These are phyloP conservation scores for Melikaiella ostensackeni DNA, from an alignment of 2,888 invertebrate genomes.

Conservation along the genomic window DNA sequence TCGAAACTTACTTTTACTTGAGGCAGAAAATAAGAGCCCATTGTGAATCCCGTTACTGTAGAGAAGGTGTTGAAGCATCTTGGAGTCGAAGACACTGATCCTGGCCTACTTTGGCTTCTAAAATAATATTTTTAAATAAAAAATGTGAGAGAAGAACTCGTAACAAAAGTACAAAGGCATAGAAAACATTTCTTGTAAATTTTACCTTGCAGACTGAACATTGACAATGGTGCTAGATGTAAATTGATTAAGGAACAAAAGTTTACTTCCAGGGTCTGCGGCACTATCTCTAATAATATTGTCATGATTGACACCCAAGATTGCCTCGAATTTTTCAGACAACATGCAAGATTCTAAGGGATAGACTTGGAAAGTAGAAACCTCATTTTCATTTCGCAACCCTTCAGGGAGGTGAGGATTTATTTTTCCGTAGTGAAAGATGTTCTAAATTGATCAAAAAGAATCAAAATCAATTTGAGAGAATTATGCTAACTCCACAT, in stretches of 20 bases:
- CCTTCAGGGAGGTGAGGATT: conserved; percentile 66
- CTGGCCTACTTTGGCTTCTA: conserved; percentile 42
- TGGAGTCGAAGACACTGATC: conserved; percentile 44
- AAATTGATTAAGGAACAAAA: conserved; percentile 57
- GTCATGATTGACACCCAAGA: conserved; percentile 57
- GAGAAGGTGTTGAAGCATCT: conserved; percentile 42
- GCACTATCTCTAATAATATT: conserved; percentile 47
- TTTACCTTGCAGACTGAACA: conserved; percentile 57
- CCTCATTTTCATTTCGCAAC: conserved; percentile 45
- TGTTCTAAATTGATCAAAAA: conserved; percentile 57
- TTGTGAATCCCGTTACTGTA: conserved; percentile 44
- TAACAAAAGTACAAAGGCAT: conserved; percentile 7
- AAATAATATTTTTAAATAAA: not conserved
- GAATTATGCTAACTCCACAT: not conserved
- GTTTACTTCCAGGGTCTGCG: conserved; percentile 54
- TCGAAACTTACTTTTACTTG: conserved; percentile 53
- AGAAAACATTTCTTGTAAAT: not conserved
- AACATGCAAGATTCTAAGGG: conserved; percentile 67
- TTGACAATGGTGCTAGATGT: conserved; percentile 51
- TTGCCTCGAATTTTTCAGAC: conserved; percentile 67
- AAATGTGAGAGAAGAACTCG: not conserved
- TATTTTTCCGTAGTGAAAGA: conserved; percentile 66
- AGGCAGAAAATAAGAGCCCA: conserved; percentile 55
- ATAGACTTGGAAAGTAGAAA: conserved; percentile 67
- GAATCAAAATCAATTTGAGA: conserved; percentile 7